A percentile compares a stretch with the other conserved stretches of the same genome.
Evolutionary conservation across 2,113 vertebrate species (phyloP).

Genomic region (Pavo muticus): DNA sequence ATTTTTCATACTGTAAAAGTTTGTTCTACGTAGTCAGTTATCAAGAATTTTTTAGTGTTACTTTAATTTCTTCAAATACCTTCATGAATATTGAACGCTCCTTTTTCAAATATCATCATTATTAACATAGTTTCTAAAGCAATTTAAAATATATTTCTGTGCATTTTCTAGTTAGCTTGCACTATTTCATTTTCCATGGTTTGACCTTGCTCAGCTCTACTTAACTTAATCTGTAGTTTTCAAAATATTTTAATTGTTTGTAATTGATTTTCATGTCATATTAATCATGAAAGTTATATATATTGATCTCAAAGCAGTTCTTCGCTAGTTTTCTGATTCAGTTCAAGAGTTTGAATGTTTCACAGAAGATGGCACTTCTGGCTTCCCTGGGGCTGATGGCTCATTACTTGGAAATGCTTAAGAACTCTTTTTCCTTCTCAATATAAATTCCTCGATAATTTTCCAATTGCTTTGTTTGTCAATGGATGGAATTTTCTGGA

Average conservation of each 20-base stretch:
- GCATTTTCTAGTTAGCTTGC: neutral
- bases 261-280: conserved; percentile 6
- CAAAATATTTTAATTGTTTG: conserved; percentile 28
- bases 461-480: neutral
- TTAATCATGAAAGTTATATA: neutral
- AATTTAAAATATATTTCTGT: neutral
- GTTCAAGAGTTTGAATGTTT: neutral
- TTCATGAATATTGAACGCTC: neutral
- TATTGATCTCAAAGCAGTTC: neutral
- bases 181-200: conserved; percentile 10
- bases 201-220: neutral
- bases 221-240: conserved; percentile 3
- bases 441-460: neutral
- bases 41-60: neutral
- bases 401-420: neutral
- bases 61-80: neutral
- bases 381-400: neutral
- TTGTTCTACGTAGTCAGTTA: neutral
- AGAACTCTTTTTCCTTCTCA: neutral
- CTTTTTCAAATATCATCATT: neutral
- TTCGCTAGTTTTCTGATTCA: neutral
- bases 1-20: neutral
- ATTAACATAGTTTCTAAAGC: neutral
- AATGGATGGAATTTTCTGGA: neutral
- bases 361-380: neutral